Evolutionary conservation across 2,797 vertebrate genomes (phyloP).

Genomic region (Sylvia borin): DNA sequence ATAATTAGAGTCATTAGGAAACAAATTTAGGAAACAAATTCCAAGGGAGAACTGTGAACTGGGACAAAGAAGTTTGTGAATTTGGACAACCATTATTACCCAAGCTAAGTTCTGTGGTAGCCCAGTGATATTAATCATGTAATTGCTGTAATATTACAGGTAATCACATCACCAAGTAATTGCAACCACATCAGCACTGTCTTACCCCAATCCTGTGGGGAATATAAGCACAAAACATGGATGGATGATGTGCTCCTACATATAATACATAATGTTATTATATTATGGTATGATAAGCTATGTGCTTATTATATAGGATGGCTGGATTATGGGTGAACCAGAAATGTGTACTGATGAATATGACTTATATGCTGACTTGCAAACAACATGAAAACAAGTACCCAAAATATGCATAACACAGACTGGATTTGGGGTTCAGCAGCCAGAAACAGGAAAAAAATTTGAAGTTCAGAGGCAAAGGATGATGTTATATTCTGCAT

Average conservation of each 20-base stretch:
- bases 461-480: neutral
- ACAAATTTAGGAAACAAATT: neutral
- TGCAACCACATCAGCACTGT: neutral
- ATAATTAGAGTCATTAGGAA: neutral
- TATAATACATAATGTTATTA: neutral
- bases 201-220: neutral
- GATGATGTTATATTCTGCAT: neutral
- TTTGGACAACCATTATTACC: neutral
- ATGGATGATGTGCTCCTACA: neutral
- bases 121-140: neutral
- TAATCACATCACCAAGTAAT: neutral
- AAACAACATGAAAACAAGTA: neutral
- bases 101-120: neutral
- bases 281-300: neutral
- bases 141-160: neutral
- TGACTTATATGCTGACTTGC: neutral
- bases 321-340: neutral
- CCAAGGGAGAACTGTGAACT: neutral
- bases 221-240: neutral
- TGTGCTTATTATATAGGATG: neutral
- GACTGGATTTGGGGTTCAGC: neutral
- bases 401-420: neutral
- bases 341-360: neutral
- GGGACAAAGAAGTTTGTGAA: neutral
- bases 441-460: neutral